These are phyloP conservation scores for Coracias cyanogaster DNA, from an alignment of 2,797 vertebrate genomes.

Conservation along the genomic window DNA sequence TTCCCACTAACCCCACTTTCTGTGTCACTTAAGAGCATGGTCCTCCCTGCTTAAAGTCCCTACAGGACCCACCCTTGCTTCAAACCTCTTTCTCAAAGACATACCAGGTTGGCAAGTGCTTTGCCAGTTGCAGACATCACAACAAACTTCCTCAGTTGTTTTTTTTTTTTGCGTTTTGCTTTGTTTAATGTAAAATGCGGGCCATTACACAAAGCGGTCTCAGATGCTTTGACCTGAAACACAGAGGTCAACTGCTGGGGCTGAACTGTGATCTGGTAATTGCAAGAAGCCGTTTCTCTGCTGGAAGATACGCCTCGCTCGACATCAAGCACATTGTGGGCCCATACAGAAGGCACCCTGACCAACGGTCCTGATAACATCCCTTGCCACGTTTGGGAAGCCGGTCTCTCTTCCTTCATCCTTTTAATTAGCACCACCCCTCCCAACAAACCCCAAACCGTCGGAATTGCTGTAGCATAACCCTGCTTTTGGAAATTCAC, in stretches of 20 bases:
- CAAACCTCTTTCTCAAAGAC: background rate
- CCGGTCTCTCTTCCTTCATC: background rate
- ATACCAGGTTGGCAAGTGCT: background rate
- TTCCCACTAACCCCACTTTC: background rate
- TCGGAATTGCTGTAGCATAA: background rate
- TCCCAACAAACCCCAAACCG: background rate
- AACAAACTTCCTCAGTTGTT: background rate
- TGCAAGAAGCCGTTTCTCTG: background rate
- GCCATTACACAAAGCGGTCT: accelerated
- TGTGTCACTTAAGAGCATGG: background rate
- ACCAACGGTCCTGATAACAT: background rate
- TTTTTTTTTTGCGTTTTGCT: accelerated
- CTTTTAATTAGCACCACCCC: background rate
- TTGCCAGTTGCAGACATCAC: background rate
- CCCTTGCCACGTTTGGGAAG: background rate
- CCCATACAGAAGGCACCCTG: background rate
- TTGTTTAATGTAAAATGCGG: background rate
- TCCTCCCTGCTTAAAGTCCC: background rate
- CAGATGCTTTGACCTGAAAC: background rate
- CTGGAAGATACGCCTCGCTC: background rate
- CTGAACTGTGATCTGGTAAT: background rate
- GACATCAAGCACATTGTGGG: background rate
- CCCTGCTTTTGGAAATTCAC: background rate
- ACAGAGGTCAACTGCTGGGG: background rate
- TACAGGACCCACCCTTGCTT: background rate